A percentile compares a stretch with the other conserved stretches of the same genome.
Evolutionary conservation across 2,888 invertebrate genomes (phyloP).

Genomic region (Ceramica pisi): DNA sequence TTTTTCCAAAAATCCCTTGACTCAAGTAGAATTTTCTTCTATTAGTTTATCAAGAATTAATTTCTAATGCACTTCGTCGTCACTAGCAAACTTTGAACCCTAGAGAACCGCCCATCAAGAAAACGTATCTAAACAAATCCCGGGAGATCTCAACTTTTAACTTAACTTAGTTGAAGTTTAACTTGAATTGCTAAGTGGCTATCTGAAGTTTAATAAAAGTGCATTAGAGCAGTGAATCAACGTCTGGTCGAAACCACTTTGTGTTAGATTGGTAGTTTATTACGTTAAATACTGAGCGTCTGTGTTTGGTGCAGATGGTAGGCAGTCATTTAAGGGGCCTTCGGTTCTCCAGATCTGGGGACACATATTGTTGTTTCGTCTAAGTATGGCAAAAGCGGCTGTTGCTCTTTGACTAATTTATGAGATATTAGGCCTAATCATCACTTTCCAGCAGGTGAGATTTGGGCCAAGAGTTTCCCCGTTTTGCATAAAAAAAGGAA

Average conservation of each 20-base stretch:
- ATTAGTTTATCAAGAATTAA: slow-evolving; percentile 6
- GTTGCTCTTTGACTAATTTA: too few relatives aligned
- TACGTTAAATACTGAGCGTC: slow-evolving; percentile 33
- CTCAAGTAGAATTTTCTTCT: background rate
- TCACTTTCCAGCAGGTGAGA: too few relatives aligned
- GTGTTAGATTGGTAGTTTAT: slow-evolving; percentile 45
- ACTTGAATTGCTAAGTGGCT: slow-evolving; percentile 46
- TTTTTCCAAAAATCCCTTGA: background rate
- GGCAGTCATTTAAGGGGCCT: background rate
- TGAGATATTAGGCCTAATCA: too few relatives aligned
- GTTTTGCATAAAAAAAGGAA: too few relatives aligned
- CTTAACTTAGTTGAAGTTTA: slow-evolving; percentile 30
- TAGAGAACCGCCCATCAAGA: slow-evolving; percentile 9
- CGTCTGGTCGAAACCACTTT: slow-evolving; percentile 36
- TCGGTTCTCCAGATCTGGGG: background rate
- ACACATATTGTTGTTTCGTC: background rate
- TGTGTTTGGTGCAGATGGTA: background rate
- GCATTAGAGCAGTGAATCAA: slow-evolving; percentile 46
- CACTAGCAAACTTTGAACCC: slow-evolving; percentile 34
- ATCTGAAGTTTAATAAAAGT: slow-evolving; percentile 58
- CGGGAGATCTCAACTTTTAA: slow-evolving; percentile 43
- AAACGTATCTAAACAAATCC: slow-evolving; percentile 28
- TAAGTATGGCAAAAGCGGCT: background rate
- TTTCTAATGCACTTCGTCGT: slow-evolving; percentile 12
- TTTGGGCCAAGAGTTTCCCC: too few relatives aligned